phyloP scores from a whole-genome alignment of 2,113 vertebrate genomes.

The Pluvianellus socialis region DNA sequence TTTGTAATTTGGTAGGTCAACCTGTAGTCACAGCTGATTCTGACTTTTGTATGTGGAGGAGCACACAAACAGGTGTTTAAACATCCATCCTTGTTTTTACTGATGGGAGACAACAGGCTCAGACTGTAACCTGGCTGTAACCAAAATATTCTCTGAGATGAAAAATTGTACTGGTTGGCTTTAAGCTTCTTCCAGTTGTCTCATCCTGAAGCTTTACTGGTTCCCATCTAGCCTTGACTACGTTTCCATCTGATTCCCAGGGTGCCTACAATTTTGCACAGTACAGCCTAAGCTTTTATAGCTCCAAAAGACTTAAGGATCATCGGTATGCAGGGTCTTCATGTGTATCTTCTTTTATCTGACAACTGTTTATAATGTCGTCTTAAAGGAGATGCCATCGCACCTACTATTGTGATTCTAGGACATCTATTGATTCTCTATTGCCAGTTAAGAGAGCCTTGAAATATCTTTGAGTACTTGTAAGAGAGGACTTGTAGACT shows the following conservation, averaged over 20 bases:
- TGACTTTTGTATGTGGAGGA: background rate
- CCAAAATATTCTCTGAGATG: background rate
- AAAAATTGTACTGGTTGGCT: background rate
- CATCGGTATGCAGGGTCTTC: background rate
- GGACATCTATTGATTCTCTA: background rate
- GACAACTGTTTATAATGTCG: background rate
- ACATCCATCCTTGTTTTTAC: background rate
- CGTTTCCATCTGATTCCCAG: background rate
- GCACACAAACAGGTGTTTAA: background rate
- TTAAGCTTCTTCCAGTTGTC: background rate
- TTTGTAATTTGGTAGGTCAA: background rate
- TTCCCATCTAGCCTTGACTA: background rate
- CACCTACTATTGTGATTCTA: background rate
- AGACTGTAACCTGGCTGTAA: background rate
- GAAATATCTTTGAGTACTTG: background rate
- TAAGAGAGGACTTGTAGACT: too few species aligned
- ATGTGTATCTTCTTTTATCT: background rate
- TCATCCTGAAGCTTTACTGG: background rate
- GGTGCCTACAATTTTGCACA: background rate
- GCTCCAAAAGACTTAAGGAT: background rate
- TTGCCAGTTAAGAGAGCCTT: background rate
- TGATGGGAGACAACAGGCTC: background rate
- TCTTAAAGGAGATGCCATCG: background rate
- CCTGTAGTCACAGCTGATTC: background rate
- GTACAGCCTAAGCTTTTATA: background rate